Evolutionary conservation across 2,797 vertebrate genomes (phyloP).

Genomic region (Holocentrus rufus): DNA sequence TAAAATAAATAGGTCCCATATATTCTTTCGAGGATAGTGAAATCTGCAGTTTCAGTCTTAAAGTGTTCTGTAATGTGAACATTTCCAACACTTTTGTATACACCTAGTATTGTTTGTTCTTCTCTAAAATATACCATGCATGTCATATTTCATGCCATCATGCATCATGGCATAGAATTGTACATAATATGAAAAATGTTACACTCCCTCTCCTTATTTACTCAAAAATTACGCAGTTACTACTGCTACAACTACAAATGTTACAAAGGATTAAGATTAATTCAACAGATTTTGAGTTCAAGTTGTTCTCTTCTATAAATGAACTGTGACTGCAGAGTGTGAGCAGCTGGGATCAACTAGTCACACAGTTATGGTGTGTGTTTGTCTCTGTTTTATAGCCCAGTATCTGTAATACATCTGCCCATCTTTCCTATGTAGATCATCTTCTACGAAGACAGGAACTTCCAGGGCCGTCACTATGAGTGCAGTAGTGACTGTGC

Average conservation of each 20-base stretch:
- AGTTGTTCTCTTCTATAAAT: background rate
- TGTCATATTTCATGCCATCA: constrained; percentile 31
- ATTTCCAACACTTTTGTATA: constrained; percentile 15
- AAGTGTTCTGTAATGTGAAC: constrained; percentile 7
- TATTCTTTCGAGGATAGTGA: constrained; percentile 9
- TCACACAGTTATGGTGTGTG: background rate
- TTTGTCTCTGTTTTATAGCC: background rate
- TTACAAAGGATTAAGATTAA: too few species aligned
- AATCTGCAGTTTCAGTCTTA: constrained; percentile 11
- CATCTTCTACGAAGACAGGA: constrained; percentile 83
- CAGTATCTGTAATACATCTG: constrained; percentile 1
- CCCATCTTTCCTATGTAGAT: constrained; percentile 67
- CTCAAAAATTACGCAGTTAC: too few species aligned
- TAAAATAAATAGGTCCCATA: background rate
- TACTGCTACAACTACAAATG: too few species aligned
- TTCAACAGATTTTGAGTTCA: background rate
- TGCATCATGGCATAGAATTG: background rate
- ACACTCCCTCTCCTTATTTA: background rate
- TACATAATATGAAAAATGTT: constrained; percentile 29
- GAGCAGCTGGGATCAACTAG: background rate
- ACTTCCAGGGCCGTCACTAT: constrained; percentile 83
- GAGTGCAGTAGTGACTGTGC: constrained; percentile 80
- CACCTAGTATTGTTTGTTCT: constrained; percentile 3
- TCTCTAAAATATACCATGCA: constrained; percentile 24
- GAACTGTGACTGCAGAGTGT: background rate